These are phyloP conservation scores for Muscicapa adusta DNA, from an alignment of 2,113 vertebrate species.

Conservation along the genomic window DNA sequence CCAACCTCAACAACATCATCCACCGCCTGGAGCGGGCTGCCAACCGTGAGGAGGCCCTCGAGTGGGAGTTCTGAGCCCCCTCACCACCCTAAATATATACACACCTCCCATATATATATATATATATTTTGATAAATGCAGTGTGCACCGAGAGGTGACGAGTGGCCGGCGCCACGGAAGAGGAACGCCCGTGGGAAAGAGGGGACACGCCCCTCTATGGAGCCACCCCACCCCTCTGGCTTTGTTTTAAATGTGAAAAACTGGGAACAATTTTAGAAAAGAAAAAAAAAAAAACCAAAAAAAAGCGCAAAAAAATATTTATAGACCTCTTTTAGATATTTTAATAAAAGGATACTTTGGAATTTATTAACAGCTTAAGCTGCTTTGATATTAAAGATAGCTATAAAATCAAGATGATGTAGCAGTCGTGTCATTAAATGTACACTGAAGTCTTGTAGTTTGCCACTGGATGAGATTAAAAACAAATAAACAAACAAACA, in stretches of 20 bases:
- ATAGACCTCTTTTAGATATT: slow-evolving; percentile 95
- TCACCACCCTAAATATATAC: not conserved
- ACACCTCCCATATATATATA: not conserved
- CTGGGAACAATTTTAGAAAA: slow-evolving; percentile 84
- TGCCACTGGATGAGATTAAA: slow-evolving; percentile 99
- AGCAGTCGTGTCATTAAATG: slow-evolving; percentile 92
- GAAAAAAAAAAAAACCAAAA: not conserved
- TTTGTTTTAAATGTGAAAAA: slow-evolving; percentile 71
- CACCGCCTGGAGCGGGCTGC: slow-evolving; percentile 93
- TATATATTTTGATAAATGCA: slow-evolving; percentile 64
- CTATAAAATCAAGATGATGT: slow-evolving; percentile 88
- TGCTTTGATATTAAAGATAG: slow-evolving; percentile 93
- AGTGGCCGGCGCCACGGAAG: not conserved
- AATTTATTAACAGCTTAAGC: slow-evolving; percentile 94
- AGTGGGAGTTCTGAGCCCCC: slow-evolving; percentile 91
- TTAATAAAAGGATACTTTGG: slow-evolving; percentile 97
- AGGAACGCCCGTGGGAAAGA: not conserved
- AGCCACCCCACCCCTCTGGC: not conserved
- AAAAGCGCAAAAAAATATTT: slow-evolving; percentile 78
- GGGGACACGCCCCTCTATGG: not conserved
- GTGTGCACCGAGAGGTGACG: not conserved
- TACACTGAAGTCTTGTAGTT: slow-evolving; percentile 94
- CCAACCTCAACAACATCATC: slow-evolving; percentile 99
- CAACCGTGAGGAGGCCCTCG: slow-evolving; percentile 91
- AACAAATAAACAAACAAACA: not conserved